These are phyloP conservation scores for Carcina quercana DNA, from an alignment of 2,888 invertebrate species.

Conservation along the genomic window DNA sequence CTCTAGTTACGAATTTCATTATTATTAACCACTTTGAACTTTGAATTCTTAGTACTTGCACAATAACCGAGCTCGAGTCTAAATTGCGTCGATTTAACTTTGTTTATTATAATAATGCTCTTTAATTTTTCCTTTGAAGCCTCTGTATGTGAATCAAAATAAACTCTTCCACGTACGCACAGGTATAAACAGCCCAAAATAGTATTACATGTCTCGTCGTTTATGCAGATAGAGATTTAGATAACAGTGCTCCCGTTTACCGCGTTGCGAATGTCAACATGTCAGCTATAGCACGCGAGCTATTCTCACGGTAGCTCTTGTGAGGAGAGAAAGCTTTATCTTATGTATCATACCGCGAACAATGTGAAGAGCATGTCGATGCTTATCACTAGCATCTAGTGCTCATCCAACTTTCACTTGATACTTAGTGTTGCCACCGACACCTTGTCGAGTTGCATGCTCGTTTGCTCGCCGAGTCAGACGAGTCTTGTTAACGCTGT, in stretches of 20 bases:
- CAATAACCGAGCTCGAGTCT: too few relatives aligned
- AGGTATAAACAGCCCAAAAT: too few relatives aligned
- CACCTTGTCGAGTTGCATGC: slow-evolving; percentile 47
- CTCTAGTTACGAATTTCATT: too few relatives aligned
- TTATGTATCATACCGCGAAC: slow-evolving; percentile 62
- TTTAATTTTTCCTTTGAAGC: too few relatives aligned
- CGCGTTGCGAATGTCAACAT: slow-evolving; percentile 47
- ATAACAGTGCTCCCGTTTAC: slow-evolving; percentile 45
- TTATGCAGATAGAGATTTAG: slow-evolving; percentile 33
- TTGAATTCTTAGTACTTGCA: too few relatives aligned
- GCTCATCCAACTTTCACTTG: slow-evolving; percentile 58
- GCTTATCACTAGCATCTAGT: slow-evolving; percentile 57
- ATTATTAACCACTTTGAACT: too few relatives aligned
- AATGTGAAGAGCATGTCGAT: slow-evolving; percentile 65
- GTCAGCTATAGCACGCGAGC: slow-evolving; percentile 32
- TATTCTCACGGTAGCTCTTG: slow-evolving; percentile 65
- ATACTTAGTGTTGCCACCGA: slow-evolving; percentile 35
- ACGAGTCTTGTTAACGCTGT: neutral
- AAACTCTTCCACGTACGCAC: too few relatives aligned
- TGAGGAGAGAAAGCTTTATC: slow-evolving; percentile 65
- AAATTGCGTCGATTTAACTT: too few relatives aligned
- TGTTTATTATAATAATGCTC: too few relatives aligned
- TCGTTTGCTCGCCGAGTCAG: slow-evolving; percentile 35
- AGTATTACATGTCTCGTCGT: too few relatives aligned
- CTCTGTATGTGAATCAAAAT: too few relatives aligned